Evolutionary conservation across 1,140 invertebrate species (phyloP), one percentile per base, ranked within the genome.

Genomic region (Drosophila ambigua): DNA sequence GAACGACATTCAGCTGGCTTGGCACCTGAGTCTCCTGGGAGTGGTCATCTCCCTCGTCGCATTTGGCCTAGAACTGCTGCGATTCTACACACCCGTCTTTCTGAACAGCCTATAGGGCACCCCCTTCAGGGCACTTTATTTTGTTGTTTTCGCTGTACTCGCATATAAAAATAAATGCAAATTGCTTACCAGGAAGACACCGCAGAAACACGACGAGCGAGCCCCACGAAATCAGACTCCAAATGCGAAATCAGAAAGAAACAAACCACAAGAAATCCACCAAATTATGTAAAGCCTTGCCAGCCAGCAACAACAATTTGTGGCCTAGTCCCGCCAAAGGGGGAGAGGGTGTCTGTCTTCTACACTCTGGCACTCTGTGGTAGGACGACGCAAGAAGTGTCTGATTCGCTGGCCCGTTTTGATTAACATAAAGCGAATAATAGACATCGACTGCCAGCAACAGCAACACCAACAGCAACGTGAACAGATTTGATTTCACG

Each of bases 151-250:
- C 58, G 35, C 11, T 39, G 8, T 35, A 35, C 28, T 53, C 23
- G 46, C 41, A 72, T 73, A 77, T 81, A 67, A 66, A 85, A 85
- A 64, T 66, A 73, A 77, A 85, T 85, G 82, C 82, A 88, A 88
- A 85, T 85, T 85, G 74, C 52, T 65, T 66, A 81, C 76, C 74
- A 82, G 65, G 71, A 88, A 88, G 64, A 66, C 82, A 85, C 73
- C 82, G 58, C 73, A 82, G 65, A 68, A 62, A 75, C 78, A 81
- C 79, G 79, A 81, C 78, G 71, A 50, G 39, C 15, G 65, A 52
- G 39, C 15, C 62, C 55, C 55, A 52, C 64, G 71, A 72, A 72
- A 84, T 79, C 57, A 79, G 64, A 80, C 65, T 50, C 59, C 69
- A 26, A 58, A 54, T 69, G 66, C 66, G 64, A 79, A 67, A 59